Evolutionary conservation across 2,113 vertebrate species (phyloP), one percentile per base, ranked within the genome.

Genomic region (Spilogale gracilis): DNA sequence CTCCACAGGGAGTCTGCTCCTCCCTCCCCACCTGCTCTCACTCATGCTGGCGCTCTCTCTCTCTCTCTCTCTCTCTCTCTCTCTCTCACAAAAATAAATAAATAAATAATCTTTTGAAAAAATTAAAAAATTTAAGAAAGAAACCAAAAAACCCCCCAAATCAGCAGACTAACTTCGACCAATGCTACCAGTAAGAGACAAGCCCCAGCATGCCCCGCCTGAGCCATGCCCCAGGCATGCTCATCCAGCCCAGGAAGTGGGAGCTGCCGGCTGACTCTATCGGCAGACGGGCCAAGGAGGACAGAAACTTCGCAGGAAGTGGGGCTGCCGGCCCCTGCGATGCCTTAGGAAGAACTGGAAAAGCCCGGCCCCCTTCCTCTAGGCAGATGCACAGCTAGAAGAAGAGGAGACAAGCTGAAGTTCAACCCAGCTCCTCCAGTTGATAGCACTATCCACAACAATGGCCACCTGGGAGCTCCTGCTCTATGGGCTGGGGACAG

Each of bases 141-240:
- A 16, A 23, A 60, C 21, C 18, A 60, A 60, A 23, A 32, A 20
- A 50, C 12, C 12, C 56, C 63, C 56, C 63, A 65, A 80, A 81
- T 56, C 20, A 56, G 73, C 9, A 25, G 27, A 3, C 14, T 6
- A 10, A 88, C 16, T 86, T 80, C 10, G 81, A 94, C 67, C 78
- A 43, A 21, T 6, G 45, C n/a, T 8, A n/a, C 52, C 3, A 14
- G 18, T 23, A 32, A 52, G 9, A 93, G 54, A 52, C 63, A 43
- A 18, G 6, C 7, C 9, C 60, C 80, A 30, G n/a, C 0, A 1
- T 14, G 21, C 38, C 16, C 27, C 17, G 3, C 5, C 6, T 16
- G 16, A 17, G 25, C 16, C 18, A 2, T 13, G 43, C 32, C 82
- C 43, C 71, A 61, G 71, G 48, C 52, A 16, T 25, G 43, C 43